Evolutionary conservation across 1,140 invertebrate species (phyloP), one percentile per base, ranked within the genome.

Genomic region (Aplysia californica): DNA sequence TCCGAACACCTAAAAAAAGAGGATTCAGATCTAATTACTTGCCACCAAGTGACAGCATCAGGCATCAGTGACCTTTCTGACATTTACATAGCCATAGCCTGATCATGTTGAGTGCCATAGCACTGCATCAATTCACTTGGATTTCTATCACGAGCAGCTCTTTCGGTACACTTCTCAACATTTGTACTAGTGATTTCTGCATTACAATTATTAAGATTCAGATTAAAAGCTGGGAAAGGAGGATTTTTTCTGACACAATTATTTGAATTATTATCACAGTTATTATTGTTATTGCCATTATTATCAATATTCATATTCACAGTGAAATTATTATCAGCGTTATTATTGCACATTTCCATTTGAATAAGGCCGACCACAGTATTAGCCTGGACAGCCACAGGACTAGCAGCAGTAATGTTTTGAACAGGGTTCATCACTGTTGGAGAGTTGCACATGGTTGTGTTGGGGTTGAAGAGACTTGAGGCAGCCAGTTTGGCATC

Each of bases 321-420:
- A 21, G 21, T 33, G 18, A 26, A n/a, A 56, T 56, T 70, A 33
- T 70, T 70, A 5, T 35, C n/a, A 21, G 6, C 58, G 33, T 20
- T 35, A 29, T 44, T 68, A 56, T 56, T 70, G 68, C 68, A 56
- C 44, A 56, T 0, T 33, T 58, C 68, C 68, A 70, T 58, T n/a
- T 31, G 55, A 56, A 6, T 29, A 23, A 21, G 21, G 23, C 21
- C 21, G 6, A 56, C 68, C 3, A 39, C 18, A 10, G 29, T 33
- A 2, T 31, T 6, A 21, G 50, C 5, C 21, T 36, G 29, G 3
- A 26, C 38, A 26, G 36, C 23, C 38, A 23, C 21, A 20, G 36
- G 5, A 41, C 29, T n/a, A 5, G 4, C 1, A 3, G 2, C 31
- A 26, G 66, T 36, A 36, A 44, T 44, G 15, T 36, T 36, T 3